phyloP scores from a whole-genome alignment of 2,888 invertebrate species.

The Lepidochitona cinerea region DNA sequence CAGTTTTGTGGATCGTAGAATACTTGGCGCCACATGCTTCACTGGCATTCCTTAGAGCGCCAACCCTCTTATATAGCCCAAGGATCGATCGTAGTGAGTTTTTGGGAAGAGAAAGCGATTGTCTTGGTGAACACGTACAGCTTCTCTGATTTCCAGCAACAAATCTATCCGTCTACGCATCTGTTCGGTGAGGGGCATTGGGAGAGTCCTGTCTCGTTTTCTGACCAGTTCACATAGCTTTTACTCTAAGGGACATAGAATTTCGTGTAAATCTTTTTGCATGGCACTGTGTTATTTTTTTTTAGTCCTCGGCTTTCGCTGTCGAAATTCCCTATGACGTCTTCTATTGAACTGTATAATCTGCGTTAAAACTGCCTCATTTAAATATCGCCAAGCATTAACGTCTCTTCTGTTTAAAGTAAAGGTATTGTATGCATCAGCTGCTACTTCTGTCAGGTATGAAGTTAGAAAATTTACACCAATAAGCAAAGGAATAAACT shows the following conservation, averaged over 20 bases:
- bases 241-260: constrained; percentile 1
- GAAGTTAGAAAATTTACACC: neutral
- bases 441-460: neutral
- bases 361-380: neutral
- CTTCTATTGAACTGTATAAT: neutral
- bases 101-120: constrained; percentile 11
- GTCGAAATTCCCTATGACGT: neutral
- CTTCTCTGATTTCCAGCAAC: neutral
- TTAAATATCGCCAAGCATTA: neutral
- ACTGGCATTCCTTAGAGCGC: neutral
- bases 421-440: neutral
- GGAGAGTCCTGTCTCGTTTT: constrained; percentile 11
- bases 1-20: neutral
- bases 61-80: constrained; percentile 1
- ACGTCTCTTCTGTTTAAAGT: neutral
- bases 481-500: neutral
- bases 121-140: neutral
- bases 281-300: neutral
- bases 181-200: neutral
- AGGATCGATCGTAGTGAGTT: neutral
- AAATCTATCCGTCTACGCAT: neutral
- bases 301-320: neutral
- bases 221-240: constrained; percentile 8
- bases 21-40: constrained; percentile 6
- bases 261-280: neutral